Evolutionary conservation across 2,888 invertebrate genomes (phyloP).

Genomic region (Sthenelais limicola): DNA sequence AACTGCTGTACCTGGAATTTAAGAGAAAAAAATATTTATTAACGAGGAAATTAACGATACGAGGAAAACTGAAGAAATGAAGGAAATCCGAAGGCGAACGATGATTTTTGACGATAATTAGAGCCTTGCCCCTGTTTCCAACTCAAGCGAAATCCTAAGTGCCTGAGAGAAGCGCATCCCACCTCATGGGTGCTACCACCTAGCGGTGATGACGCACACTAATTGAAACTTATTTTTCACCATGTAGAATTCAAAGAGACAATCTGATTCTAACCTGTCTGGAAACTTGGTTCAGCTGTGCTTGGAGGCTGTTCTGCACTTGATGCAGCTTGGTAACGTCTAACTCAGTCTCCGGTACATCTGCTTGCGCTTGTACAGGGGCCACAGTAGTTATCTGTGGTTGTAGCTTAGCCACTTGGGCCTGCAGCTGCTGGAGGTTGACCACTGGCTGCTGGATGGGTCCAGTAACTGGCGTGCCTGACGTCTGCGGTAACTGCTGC

Average conservation of each 20-base stretch:
- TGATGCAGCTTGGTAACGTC: conserved; percentile 55
- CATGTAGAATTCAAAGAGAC: too few relatives aligned
- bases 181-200: too few relatives aligned
- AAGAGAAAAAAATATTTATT: not conserved
- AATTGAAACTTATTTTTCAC: too few relatives aligned
- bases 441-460: conserved; percentile 56
- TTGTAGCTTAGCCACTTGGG: conserved; percentile 41
- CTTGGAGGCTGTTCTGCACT: too few relatives aligned
- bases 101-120: too few relatives aligned
- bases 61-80: too few relatives aligned
- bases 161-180: too few relatives aligned
- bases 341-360: conserved; percentile 46
- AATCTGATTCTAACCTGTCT: conserved; percentile 37
- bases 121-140: too few relatives aligned
- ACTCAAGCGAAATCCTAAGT: too few relatives aligned
- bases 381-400: conserved; percentile 16
- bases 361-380: not conserved
- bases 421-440: conserved; percentile 57
- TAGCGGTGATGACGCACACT: too few relatives aligned
- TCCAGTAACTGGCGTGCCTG: not conserved
- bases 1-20: conserved; percentile 47
- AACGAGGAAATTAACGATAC: not conserved
- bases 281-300: conserved; percentile 32
- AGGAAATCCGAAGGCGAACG: too few relatives aligned
- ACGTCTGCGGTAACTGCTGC: conserved; percentile 17